A percentile compares a stretch with the other conserved stretches of the same genome.
phyloP scores from a whole-genome alignment of 2,888 invertebrate genomes.

The Adela reaumurella region DNA sequence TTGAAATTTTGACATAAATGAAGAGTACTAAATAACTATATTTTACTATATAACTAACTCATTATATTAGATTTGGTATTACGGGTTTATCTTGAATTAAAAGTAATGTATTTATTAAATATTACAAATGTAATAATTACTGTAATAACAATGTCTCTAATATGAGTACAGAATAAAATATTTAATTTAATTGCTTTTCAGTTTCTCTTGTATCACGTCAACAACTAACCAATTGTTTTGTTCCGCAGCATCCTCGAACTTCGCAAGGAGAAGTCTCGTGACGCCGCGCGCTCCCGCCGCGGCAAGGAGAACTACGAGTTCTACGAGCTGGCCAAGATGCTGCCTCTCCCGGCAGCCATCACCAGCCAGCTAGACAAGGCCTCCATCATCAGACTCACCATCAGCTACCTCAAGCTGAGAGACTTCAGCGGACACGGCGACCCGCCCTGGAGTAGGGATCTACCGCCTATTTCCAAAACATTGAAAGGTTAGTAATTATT shows the following conservation, averaged over 20 bases:
- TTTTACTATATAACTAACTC: no score
- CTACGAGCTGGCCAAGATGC: slow-evolving; percentile 93
- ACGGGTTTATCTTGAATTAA: no score
- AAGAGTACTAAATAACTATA: no score
- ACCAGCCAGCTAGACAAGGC: slow-evolving; percentile 94
- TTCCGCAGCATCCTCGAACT: slow-evolving; percentile 91
- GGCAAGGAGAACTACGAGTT: slow-evolving; percentile 97
- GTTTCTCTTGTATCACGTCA: no score
- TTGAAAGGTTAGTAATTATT: slow-evolving; percentile 82
- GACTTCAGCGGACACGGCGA: slow-evolving; percentile 96
- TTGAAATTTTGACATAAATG: no score
- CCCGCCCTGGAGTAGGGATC: slow-evolving; percentile 90
- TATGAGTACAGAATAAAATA: no score
- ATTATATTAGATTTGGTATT: no score
- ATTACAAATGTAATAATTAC: no score
- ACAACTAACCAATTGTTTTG: no score
- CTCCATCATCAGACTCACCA: slow-evolving; percentile 93
- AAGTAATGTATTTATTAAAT: no score
- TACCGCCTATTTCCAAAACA: slow-evolving; percentile 72
- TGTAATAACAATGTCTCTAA: no score
- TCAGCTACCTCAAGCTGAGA: slow-evolving; percentile 90
- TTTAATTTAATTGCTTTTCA: no score
- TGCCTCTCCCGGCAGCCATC: slow-evolving; percentile 85
- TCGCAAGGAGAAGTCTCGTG: slow-evolving; percentile 89
- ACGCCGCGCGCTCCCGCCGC: slow-evolving; percentile 86